Evolutionary conservation across 2,888 invertebrate genomes (phyloP), one percentile per base, ranked within the genome.

Genomic region (Harpalus rufipes): DNA sequence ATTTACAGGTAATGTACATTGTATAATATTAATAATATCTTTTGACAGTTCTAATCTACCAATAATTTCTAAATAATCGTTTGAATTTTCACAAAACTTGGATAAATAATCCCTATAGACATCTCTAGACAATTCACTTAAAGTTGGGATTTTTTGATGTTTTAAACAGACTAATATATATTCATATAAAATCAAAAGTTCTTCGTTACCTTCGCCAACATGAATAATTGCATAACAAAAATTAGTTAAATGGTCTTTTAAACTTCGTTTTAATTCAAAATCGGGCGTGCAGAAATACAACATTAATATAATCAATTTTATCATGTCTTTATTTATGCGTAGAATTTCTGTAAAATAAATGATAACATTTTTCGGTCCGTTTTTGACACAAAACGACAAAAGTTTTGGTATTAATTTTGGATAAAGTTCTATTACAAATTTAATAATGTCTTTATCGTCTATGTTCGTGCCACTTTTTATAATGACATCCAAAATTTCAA

Each of bases 1-100:
- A 76, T 83, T 72, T 7, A 83, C 82, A 83, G 82, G 72, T 10
- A 83, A 21, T 32, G 72, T 83, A 83, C 82, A 83, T 74, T 83
- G 82, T 18, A 83, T 58, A 16, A 83, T 16, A 83, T 83, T 63
- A 32, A 83, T 16, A 83, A 83, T 74, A 74, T 83, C 82, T 59
- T 76, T 76, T 10, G 83, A 63, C 25, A 84, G 44, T 39, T 44
- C 59, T 44, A 84, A 59, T 12, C 21, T 16, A 5, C n/a, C 16
- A 3, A 76, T n/a, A 16, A 84, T 59, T 18, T 84, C 16, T 84
- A 76, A 18, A 44, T 61, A 84, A 32, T 59, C 44, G 5, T 41
- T 41, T 25, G 83, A 84, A 84, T 84, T 61, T 12, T 5, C 14
- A 63, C 83, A 76, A 76, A 61, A 18, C n/a, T n/a, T 7, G 0